Percentiles rank a stretch among this genome's conserved stretches.
Conservation (phyloP, 2,888 invertebrate species). For the Orthosia gracilis region DNA sequence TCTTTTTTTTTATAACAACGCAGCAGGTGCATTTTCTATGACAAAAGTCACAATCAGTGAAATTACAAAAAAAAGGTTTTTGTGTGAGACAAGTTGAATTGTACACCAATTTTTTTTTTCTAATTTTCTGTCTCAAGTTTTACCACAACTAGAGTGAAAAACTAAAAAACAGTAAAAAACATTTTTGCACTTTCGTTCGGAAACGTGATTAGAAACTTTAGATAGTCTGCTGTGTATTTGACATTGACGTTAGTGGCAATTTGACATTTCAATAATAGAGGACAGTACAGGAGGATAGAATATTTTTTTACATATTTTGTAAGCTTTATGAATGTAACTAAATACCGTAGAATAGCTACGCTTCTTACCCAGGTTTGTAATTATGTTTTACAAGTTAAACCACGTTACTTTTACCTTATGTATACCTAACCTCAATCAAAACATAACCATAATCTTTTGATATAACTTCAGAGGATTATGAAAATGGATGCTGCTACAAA, state of each 20-base stretch:
- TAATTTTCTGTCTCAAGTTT: too few species aligned
- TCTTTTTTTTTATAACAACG: too few species aligned
- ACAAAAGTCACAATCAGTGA: not conserved
- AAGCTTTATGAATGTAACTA: constrained; percentile 51
- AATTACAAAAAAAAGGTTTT: not conserved
- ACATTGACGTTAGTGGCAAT: not conserved
- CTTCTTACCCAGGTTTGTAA: constrained; percentile 52
- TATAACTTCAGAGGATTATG: constrained; percentile 68
- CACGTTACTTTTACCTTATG: not conserved
- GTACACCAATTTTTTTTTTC: too few species aligned
- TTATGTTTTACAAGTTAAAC: not conserved
- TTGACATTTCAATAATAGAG: constrained; percentile 12
- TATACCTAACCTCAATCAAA: constrained; percentile 37
- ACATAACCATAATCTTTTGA: constrained; percentile 46
- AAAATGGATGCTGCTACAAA: constrained; percentile 77
- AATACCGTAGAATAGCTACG: constrained; percentile 41
- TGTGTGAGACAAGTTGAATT: too few species aligned
- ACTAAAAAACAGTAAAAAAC: too few species aligned
- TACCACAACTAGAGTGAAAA: too few species aligned
- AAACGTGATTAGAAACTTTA: not conserved
- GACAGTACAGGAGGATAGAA: not conserved
- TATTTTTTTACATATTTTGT: not conserved
- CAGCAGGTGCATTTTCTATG: not conserved
- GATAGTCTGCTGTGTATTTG: not conserved
- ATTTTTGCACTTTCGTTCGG: not conserved